Conservation (phyloP, 2,797 vertebrate species). For the Enteromius mattozi region DNA sequence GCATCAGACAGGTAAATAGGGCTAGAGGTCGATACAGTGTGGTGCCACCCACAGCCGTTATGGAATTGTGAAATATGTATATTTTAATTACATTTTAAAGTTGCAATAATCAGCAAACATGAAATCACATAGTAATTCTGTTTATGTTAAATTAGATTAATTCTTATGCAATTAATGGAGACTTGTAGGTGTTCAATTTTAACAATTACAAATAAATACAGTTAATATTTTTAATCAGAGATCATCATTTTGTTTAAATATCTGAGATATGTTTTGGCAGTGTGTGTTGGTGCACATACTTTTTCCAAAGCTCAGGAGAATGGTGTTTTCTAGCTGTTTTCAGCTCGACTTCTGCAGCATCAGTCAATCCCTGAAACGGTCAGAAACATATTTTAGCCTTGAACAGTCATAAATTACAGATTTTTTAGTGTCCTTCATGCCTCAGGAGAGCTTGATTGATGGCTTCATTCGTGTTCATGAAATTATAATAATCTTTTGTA, state of each 20-base stretch:
- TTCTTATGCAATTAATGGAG: not conserved
- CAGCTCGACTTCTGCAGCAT: slow-evolving; percentile 21
- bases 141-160: not conserved
- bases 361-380: slow-evolving; percentile 31
- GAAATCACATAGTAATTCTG: not conserved
- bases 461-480: not conserved
- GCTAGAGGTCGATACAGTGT: slow-evolving; percentile 1
- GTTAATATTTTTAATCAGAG: not conserved
- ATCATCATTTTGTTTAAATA: not conserved
- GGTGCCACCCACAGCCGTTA: not conserved
- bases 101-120: not conserved
- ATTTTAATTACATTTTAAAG: not conserved
- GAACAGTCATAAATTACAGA: not conserved
- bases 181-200: too few species aligned
- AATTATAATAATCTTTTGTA: slow-evolving; percentile 32
- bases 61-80: slow-evolving; percentile 12
- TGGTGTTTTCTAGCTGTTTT: slow-evolving; percentile 7
- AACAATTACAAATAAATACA: not conserved
- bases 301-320: not conserved
- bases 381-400: slow-evolving; percentile 6
- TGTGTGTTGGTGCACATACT: slow-evolving; percentile 4
- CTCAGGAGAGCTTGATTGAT: slow-evolving; percentile 3
- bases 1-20: slow-evolving; percentile 7
- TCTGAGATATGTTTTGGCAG: not conserved
- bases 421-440: slow-evolving; percentile 8